Evolutionary conservation across 2,888 invertebrate genomes (phyloP).

Genomic region (Ethmia dodecea): DNA sequence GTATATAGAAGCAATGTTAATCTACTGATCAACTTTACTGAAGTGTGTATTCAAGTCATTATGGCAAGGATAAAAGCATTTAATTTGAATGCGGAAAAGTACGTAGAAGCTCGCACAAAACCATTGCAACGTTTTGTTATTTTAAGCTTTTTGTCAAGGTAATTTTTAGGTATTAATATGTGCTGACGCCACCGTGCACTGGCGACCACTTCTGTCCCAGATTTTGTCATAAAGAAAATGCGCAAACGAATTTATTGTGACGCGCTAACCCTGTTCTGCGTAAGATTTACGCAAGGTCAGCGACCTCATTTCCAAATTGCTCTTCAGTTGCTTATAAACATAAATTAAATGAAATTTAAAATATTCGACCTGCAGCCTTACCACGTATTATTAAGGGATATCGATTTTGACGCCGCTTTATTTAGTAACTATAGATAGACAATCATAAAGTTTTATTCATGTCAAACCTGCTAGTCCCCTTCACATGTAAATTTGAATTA

Average conservation of each 20-base stretch:
- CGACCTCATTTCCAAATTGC: constrained; percentile 23
- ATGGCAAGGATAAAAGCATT: too few relatives aligned
- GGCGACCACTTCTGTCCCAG: not conserved
- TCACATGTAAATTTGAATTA: not conserved
- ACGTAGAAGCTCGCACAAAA: not conserved
- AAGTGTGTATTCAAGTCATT: too few relatives aligned
- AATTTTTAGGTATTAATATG: not conserved
- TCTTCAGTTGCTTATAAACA: constrained; percentile 1
- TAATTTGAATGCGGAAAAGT: too few relatives aligned
- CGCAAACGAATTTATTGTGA: not conserved
- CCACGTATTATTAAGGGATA: not conserved
- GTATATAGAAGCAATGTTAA: too few relatives aligned
- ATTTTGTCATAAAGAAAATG: not conserved
- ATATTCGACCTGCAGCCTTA: not conserved
- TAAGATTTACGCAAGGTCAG: constrained; percentile 18
- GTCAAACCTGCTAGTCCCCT: not conserved
- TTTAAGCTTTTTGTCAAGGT: not conserved
- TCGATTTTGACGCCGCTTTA: not conserved
- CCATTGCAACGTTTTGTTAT: not conserved
- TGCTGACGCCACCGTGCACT: not conserved
- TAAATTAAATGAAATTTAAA: not conserved
- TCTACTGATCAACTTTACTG: too few relatives aligned
- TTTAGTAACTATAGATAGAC: not conserved
- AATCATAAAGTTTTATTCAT: not conserved
- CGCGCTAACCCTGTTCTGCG: not conserved